These are phyloP conservation scores for Sarcophaga variegata DNA, from an alignment of 2,888 invertebrate genomes.

Conservation along the genomic window DNA sequence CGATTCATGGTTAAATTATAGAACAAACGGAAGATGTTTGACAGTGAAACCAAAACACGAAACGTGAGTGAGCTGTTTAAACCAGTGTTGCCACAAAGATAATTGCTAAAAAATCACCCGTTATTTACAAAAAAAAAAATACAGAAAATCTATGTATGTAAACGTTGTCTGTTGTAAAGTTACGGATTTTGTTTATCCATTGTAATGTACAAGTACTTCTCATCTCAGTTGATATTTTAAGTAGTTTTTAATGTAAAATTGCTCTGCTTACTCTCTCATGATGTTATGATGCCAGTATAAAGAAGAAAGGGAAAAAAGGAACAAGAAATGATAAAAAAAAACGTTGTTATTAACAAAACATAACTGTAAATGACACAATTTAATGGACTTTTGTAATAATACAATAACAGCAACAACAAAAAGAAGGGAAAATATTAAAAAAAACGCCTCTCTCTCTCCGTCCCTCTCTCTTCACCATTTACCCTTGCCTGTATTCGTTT, in stretches of 20 bases:
- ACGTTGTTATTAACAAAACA: slow-evolving; percentile 62
- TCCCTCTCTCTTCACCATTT: neutral
- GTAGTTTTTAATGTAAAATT: slow-evolving; percentile 30
- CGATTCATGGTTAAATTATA: no score
- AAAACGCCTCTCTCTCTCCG: neutral
- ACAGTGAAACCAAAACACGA: no score
- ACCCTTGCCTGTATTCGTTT: no score
- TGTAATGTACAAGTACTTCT: no score
- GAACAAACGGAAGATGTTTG: no score
- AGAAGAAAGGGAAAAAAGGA: neutral
- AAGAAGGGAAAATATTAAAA: neutral
- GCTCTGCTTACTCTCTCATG: neutral
- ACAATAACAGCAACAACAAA: slow-evolving; percentile 6
- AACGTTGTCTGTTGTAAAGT: no score
- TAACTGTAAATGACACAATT: slow-evolving; percentile 64
- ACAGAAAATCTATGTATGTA: no score
- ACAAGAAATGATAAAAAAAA: slow-evolving; percentile 13
- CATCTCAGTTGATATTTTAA: neutral
- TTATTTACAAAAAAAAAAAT: no score
- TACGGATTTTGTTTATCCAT: neutral
- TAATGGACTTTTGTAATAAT: slow-evolving; percentile 63
- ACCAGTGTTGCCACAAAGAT: no score
- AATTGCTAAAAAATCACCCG: no score
- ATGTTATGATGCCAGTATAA: neutral
- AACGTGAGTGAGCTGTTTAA: no score